phyloP scores from a whole-genome alignment of 2,888 invertebrate species.

The Drosophila atripex region DNA sequence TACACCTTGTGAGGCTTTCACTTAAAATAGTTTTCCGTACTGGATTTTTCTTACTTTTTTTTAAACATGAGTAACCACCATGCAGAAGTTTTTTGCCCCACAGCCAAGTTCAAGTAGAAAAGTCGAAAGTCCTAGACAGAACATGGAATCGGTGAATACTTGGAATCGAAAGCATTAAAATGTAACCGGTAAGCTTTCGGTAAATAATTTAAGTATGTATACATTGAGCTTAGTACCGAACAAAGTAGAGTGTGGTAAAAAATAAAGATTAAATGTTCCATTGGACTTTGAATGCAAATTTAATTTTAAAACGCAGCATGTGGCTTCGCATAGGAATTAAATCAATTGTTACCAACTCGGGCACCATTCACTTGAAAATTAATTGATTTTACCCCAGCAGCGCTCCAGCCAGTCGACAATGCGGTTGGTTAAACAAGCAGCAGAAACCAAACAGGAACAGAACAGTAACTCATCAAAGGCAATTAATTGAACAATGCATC shows the following conservation, averaged over 20 bases:
- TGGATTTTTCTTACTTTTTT: background rate
- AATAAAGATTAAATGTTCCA: conserved; percentile 15
- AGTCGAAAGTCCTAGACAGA: conserved; percentile 58
- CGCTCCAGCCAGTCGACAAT: conserved; percentile 46
- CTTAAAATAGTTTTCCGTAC: background rate
- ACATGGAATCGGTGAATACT: conserved; percentile 24
- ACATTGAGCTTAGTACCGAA: conserved; percentile 34
- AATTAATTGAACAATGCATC: conserved; percentile 20
- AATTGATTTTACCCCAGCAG: conserved; percentile 62
- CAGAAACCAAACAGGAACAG: conserved; percentile 9
- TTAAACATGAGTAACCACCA: conserved; percentile 19
- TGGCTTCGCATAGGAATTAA: conserved; percentile 37
- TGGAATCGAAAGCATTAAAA: conserved; percentile 39
- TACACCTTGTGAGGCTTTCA: background rate
- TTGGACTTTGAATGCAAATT: conserved; percentile 48
- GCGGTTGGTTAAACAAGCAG: conserved; percentile 22
- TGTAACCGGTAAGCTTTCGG: conserved; percentile 40
- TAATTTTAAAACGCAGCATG: conserved; percentile 60
- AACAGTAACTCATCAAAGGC: conserved; percentile 24
- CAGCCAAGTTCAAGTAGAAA: conserved; percentile 67
- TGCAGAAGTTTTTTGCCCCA: conserved; percentile 47
- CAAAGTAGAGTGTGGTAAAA: background rate
- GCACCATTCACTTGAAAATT: conserved; percentile 64
- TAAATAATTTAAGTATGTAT: conserved; percentile 68
- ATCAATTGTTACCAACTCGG: conserved; percentile 31